These are phyloP conservation scores for Lymantria monacha DNA, from an alignment of 2,888 invertebrate species.

Conservation along the genomic window DNA sequence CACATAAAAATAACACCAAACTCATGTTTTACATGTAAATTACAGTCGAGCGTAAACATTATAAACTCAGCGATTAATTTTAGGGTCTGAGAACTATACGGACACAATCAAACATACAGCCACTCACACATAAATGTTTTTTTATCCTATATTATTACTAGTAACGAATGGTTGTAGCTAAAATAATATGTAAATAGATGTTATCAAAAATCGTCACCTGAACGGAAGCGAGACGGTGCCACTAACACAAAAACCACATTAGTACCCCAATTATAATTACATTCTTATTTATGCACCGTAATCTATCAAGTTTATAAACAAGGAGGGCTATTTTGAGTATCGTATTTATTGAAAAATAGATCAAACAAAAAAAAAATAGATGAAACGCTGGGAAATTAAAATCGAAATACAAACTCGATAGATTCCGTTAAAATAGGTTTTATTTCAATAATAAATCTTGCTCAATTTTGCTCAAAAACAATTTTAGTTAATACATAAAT, in stretches of 20 bases:
- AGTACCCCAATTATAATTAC: constrained; percentile 57
- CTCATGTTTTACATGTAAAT: constrained; percentile 12
- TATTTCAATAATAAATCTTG: too few species aligned
- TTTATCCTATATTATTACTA: not conserved
- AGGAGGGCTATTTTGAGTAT: constrained; percentile 29
- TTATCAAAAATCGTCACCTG: constrained; percentile 71
- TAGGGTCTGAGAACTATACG: constrained; percentile 33
- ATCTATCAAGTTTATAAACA: constrained; percentile 43
- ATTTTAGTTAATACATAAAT: too few species aligned
- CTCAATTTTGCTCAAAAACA: too few species aligned
- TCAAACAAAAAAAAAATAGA: too few species aligned
- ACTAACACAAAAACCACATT: constrained; percentile 77
- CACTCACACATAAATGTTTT: not conserved
- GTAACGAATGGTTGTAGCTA: constrained; percentile 58
- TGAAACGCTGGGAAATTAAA: too few species aligned
- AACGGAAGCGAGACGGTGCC: constrained; percentile 65
- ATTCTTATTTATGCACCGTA: constrained; percentile 45
- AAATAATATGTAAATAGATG: constrained; percentile 47
- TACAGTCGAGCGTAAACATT: constrained; percentile 44
- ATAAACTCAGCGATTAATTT: constrained; percentile 57
- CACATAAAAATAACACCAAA: constrained; percentile 10
- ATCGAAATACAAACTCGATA: too few species aligned
- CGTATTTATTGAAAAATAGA: constrained; percentile 18
- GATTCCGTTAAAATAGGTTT: too few species aligned
- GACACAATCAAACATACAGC: constrained; percentile 23